phyloP scores from a whole-genome alignment of 2,113 vertebrate species.

The Eleginops maclovinus region DNA sequence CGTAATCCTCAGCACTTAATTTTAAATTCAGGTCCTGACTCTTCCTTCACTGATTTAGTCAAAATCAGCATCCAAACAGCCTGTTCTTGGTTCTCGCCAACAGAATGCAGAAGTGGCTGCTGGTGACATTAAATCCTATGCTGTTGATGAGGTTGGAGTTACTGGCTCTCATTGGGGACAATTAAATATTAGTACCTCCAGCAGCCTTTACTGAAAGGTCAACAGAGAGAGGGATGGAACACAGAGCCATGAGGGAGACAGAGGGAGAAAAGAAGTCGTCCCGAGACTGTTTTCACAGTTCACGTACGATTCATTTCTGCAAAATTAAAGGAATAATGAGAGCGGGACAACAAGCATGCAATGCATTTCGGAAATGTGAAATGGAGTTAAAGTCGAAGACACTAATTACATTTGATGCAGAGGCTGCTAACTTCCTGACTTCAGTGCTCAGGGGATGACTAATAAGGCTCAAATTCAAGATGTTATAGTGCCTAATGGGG shows the following conservation, averaged over 20 bases:
- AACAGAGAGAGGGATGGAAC: conserved; percentile 27
- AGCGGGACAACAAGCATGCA: conserved; percentile 29
- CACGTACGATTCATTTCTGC: conserved; percentile 34
- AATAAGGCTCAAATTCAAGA: conserved; percentile 58
- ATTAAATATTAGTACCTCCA: conserved; percentile 53
- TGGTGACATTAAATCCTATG: conserved; percentile 38
- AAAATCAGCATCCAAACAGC: conserved; percentile 39
- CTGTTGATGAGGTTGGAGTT: conserved; percentile 59
- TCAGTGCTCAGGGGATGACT: conserved; percentile 47
- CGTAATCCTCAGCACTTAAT: not conserved
- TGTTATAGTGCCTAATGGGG: conserved; percentile 59
- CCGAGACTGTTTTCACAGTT: conserved; percentile 25
- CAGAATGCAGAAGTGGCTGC: conserved; percentile 46
- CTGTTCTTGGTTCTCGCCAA: not conserved
- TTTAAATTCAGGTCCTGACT: conserved; percentile 25
- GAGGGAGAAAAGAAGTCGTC: not conserved
- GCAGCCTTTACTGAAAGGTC: conserved; percentile 57
- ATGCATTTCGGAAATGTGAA: conserved; percentile 50
- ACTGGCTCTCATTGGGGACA: conserved; percentile 55
- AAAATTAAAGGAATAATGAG: conserved; percentile 48
- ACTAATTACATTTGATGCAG: conserved; percentile 65
- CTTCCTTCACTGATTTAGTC: conserved; percentile 12
- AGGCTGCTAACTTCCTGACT: conserved; percentile 55
- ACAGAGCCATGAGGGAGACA: not conserved
- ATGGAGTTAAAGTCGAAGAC: conserved; percentile 56